A percentile compares a stretch with the other conserved stretches of the same genome.
Conservation (phyloP, 2,888 invertebrate species). For the Hypsopygia costalis region DNA sequence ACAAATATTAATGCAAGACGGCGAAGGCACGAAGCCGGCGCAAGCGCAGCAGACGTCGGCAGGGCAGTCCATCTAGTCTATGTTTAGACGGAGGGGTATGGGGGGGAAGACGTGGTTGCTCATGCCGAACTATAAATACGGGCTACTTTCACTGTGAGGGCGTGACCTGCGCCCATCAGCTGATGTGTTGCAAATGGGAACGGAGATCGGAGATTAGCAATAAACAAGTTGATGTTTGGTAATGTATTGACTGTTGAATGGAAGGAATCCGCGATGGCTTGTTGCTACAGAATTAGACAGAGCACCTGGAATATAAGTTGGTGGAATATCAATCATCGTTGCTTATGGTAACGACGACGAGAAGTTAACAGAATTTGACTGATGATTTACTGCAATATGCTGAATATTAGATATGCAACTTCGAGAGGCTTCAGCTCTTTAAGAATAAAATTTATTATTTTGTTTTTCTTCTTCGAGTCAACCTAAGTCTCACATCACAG, state of each 20-base stretch:
- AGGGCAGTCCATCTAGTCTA: conserved; percentile 28
- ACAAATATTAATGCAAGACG: conserved; percentile 42
- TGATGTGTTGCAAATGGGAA: conserved; percentile 45
- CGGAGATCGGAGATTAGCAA: conserved; percentile 20
- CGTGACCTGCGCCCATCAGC: conserved; percentile 53
- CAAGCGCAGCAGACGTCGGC: conserved; percentile 17
- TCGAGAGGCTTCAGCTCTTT: too few species aligned
- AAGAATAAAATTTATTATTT: too few species aligned
- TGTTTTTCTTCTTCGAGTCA: too few species aligned
- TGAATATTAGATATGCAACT: too few species aligned
- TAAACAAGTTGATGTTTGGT: conserved; percentile 7
- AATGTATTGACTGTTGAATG: conserved; percentile 5
- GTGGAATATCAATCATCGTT: too few species aligned
- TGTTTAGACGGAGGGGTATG: conserved; percentile 36
- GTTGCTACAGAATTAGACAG: neutral
- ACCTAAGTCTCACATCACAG: too few species aligned
- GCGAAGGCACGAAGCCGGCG: conserved; percentile 26
- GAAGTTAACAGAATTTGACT: too few species aligned
- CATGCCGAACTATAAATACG: conserved; percentile 47
- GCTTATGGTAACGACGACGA: too few species aligned
- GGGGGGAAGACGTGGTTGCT: conserved; percentile 35
- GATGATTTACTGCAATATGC: too few species aligned
- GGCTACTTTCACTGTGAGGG: conserved; percentile 54
- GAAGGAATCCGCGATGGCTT: neutral
- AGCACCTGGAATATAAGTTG: too few species aligned